A percentile compares a stretch with the other conserved stretches of the same genome.
Evolutionary conservation across 1,140 invertebrate species (phyloP).

Genomic region (Hylaeus volcanicus): DNA sequence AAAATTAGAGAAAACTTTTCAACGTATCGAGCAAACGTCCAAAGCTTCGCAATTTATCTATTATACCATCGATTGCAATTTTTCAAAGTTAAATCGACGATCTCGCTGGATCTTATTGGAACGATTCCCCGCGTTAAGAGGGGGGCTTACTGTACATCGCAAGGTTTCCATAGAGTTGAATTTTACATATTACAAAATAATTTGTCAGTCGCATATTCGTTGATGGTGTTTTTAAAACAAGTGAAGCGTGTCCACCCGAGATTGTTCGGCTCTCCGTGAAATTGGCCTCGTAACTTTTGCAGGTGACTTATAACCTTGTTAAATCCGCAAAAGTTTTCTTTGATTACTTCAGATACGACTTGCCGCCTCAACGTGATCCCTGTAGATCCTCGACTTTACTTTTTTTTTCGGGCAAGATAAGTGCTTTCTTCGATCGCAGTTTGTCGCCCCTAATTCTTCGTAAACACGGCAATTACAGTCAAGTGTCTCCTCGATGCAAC

Average conservation of each 20-base stretch:
- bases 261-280: constrained; percentile 16
- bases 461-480: not conserved
- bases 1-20: not conserved
- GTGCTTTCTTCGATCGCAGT: not conserved
- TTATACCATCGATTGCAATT: too few species aligned
- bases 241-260: constrained; percentile 4
- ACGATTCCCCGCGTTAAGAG: too few species aligned
- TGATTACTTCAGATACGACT: constrained; percentile 10
- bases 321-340: constrained; percentile 21
- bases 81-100: too few species aligned
- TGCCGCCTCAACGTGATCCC: not conserved
- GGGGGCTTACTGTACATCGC: too few species aligned
- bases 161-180: too few species aligned
- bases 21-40: not conserved
- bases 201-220: not conserved
- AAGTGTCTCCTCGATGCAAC: too few species aligned
- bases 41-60: too few species aligned
- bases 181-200: constrained; percentile 15
- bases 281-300: constrained; percentile 35
- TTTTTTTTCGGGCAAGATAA: not conserved
- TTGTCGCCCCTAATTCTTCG: constrained; percentile 1
- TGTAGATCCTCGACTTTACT: not conserved
- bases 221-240: constrained; percentile 21
- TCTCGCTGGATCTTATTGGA: too few species aligned
- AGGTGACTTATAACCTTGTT: constrained; percentile 33